Conservation (phyloP, 1,140 invertebrate genomes). For the Pogonomyrmex barbatus region DNA sequence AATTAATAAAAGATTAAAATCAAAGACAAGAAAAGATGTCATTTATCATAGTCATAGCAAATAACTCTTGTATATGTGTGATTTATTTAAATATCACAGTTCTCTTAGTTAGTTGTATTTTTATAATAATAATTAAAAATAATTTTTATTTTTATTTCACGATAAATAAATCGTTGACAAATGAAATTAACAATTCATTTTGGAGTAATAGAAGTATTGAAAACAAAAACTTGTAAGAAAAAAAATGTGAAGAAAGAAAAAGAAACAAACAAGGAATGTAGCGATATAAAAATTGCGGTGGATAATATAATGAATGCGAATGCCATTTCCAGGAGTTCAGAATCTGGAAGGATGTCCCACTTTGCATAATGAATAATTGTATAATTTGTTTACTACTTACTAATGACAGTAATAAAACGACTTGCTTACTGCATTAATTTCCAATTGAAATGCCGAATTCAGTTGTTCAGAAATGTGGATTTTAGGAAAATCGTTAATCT, state of each 20-base stretch:
- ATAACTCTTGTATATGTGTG: background rate
- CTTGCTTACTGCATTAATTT: background rate
- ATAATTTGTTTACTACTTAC: constrained; percentile 50
- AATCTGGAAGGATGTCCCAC: constrained; percentile 45
- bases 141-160: background rate
- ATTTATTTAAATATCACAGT: too few species aligned
- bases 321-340: constrained; percentile 48
- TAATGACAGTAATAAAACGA: constrained; percentile 25
- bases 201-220: background rate
- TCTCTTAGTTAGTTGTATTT: background rate
- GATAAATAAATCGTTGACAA: background rate
- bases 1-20: too few species aligned
- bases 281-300: constrained; percentile 52
- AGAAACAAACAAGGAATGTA: background rate
- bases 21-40: too few species aligned
- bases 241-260: background rate
- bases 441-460: background rate
- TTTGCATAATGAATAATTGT: constrained; percentile 53
- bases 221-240: background rate
- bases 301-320: constrained; percentile 54
- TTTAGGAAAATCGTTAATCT: background rate
- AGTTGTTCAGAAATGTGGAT: background rate
- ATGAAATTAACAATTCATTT: background rate
- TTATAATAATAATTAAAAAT: background rate
- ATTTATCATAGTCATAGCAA: too few species aligned